Base-by-base conservation (phyloP, 37 sponge, comb jelly and placozoan genomes). In the Ephydatia muelleri region DNA sequence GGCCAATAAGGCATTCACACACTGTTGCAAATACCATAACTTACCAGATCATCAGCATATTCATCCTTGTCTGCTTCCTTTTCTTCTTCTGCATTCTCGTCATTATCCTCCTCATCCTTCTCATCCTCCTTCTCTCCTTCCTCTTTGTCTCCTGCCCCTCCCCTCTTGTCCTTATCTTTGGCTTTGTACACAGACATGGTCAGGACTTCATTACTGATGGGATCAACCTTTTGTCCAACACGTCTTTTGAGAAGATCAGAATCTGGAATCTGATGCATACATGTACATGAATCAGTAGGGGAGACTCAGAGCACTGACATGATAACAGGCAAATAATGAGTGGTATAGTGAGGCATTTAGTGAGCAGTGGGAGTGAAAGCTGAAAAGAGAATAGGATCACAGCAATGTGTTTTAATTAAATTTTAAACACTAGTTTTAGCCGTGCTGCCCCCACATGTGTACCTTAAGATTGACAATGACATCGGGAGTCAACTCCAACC, bases 401-500 rank as follows among this genome's bases (percentile, higher is more conserved):
- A n/a, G n/a, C n/a, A n/a, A n/a, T n/a, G n/a, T n/a, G n/a, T n/a
- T n/a, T n/a, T n/a, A n/a, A n/a, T n/a, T n/a, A n/a, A n/a, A n/a
- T n/a, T n/a, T n/a, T n/a, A n/a, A n/a, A n/a, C n/a, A n/a, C n/a
- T n/a, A n/a, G n/a, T n/a, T n/a, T n/a, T n/a, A n/a, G n/a, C n/a
- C n/a, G n/a, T n/a, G n/a, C n/a, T n/a, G n/a, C n/a, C n/a, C n/a
- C n/a, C n/a, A n/a, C n/a, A n/a, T n/a, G 36, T 38, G 8, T 69
- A 98, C 95, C 95, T 90, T 98, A 36, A 98, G 77, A 73, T 96
- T 94, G 67, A 98, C 91, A 36, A 98, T 93, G 71, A 96, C 90
- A 83, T 94, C 93, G 47, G 99, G 95, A 29, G 75, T 84, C 38
- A 94, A n/a, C 5, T 85, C 70, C 5, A 92, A 71, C 13, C 72